Conservation (phyloP, 2,888 invertebrate species). For the Perdita meconis region DNA sequence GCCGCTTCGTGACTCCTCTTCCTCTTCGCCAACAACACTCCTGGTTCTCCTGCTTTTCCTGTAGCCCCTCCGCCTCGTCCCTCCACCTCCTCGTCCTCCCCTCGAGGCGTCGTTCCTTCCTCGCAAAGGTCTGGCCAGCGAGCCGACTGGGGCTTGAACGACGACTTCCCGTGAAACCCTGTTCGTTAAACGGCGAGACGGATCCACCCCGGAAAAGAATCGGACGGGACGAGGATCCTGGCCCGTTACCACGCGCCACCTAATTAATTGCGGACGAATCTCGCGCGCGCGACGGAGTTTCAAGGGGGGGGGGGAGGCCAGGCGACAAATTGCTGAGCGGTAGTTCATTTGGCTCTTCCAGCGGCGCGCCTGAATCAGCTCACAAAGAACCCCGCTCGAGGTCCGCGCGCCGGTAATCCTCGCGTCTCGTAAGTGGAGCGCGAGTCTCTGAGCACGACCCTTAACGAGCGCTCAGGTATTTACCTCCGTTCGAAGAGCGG, state of each 20-base stretch:
- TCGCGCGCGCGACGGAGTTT: not conserved
- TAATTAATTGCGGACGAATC: not conserved
- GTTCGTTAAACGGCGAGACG: too few relatives aligned
- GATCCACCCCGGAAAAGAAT: constrained; percentile 1
- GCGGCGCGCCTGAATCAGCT: not conserved
- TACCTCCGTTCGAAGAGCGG: constrained; percentile 42
- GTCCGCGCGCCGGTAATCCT: constrained; percentile 50
- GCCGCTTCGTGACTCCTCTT: constrained; percentile 81
- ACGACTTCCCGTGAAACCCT: constrained; percentile 43
- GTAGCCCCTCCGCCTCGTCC: constrained; percentile 35
- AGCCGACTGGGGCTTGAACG: constrained; percentile 29
- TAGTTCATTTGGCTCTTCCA: too few relatives aligned
- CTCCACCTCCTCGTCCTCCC: not conserved
- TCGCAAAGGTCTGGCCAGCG: constrained; percentile 43
- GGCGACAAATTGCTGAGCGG: too few relatives aligned
- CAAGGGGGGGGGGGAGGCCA: not conserved
- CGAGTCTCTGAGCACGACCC: constrained; percentile 27
- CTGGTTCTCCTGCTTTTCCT: constrained; percentile 46
- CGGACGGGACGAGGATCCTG: not conserved
- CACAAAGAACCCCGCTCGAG: constrained; percentile 36
- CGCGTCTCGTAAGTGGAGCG: constrained; percentile 36
- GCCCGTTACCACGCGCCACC: not conserved
- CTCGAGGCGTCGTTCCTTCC: constrained; percentile 35
- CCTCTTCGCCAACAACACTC: constrained; percentile 72
- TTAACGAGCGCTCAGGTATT: constrained; percentile 65